Percentiles rank a stretch among this genome's conserved stretches.
These are phyloP conservation scores for Andrena dorsata DNA, from an alignment of 2,888 invertebrate genomes.

Conservation along the genomic window DNA sequence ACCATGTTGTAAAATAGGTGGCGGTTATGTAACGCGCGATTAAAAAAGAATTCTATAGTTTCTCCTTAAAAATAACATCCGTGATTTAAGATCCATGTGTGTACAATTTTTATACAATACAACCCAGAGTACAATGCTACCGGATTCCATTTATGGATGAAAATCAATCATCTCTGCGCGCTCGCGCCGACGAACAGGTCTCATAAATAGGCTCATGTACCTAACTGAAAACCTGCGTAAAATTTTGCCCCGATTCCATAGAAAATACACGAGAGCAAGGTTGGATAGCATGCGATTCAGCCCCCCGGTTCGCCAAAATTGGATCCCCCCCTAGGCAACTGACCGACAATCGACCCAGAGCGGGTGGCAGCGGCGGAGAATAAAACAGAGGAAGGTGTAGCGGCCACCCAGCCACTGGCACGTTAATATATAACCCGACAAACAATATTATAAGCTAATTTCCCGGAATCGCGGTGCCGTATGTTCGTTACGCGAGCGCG, in stretches of 20 bases:
- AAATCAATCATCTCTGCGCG: no score
- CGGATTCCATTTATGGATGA: no score
- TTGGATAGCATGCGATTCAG: conserved; percentile 24
- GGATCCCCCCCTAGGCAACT: conserved; percentile 9
- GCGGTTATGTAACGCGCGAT: no score
- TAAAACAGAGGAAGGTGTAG: neutral
- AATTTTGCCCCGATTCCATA: conserved; percentile 1
- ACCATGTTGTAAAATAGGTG: no score
- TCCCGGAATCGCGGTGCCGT: conserved; percentile 29
- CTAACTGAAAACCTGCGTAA: neutral
- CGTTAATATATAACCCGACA: conserved; percentile 28
- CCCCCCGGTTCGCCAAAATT: conserved; percentile 19
- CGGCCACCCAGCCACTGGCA: neutral
- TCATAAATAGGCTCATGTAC: no score
- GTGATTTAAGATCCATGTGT: no score
- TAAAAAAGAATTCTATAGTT: no score
- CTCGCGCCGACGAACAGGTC: no score
- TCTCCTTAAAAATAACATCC: no score
- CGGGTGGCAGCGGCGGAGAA: neutral
- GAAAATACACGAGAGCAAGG: conserved; percentile 4
- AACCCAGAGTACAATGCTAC: no score
- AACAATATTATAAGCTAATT: conserved; percentile 61
- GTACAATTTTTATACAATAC: no score
- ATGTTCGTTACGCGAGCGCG: conserved; percentile 26
- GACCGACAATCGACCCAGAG: neutral